Evolutionary conservation across 2,113 vertebrate species (phyloP), one percentile per base, ranked within the genome.

Genomic region (Bothrops jararaca): DNA sequence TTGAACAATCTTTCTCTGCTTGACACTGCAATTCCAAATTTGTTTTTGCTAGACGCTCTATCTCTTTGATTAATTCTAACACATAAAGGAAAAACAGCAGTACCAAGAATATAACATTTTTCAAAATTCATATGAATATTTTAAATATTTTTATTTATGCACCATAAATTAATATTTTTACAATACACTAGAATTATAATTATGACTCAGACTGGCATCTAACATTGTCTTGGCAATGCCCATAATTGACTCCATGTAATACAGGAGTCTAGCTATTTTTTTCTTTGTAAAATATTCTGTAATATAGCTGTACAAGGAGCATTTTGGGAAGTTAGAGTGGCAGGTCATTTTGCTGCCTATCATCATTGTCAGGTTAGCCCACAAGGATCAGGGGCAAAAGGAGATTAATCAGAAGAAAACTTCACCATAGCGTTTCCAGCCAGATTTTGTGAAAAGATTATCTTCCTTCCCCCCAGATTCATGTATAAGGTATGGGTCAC

Each of bases 1-100:
- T 97, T 0, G 97, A 96, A 10, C 95, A 98, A 96, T 99, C 98
- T 93, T 99, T 99, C 94, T 99, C 98, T 2, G 98, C 98, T 97
- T 99, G 99, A 88, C 98, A 98, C 91, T 98, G 98, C 88, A 99
- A 95, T 80, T 99, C 99, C 24, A 98, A 92, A 24, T 98, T 98
- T 90, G 99, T 98, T 93, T 97, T 97, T 12, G 97, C 96, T 89
- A 99, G 96, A 91, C 96, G 95, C 50, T 99, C 98, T 0, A 99
- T 97, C 92, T 99, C 98, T 89, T 97, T 96, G 15, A 98, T 96
- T 8, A 99, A 97, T 89, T 97, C 99, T 99, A 89, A 87, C 85
- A 91, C 24, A 95, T 45, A 85, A 45, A 0, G 85, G 1, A 91
- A 94, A 91, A 91, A 54, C 0, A 60, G 34, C 87, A 64, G 2